phyloP scores from a whole-genome alignment of 30 jellyfish, hydroid and myxozoan genomes.

The Cassiopea xamachana region DNA sequence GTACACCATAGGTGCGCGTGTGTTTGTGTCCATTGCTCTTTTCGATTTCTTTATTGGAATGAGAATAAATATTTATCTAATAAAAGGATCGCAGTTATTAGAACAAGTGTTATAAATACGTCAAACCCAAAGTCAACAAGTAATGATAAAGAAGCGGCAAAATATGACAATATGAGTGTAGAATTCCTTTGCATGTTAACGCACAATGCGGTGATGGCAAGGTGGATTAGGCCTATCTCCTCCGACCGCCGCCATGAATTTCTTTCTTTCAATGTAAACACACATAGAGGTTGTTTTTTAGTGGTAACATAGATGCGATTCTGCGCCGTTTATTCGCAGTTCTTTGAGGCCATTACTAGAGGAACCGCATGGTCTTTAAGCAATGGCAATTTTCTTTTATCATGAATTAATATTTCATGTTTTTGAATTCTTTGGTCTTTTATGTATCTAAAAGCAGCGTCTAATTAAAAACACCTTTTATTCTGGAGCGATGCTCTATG shows the following conservation, averaged over 20 bases:
- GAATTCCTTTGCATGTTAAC: not conserved
- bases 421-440: not conserved
- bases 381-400: not conserved
- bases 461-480: not conserved
- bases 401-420: not conserved
- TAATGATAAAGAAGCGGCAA: conserved; percentile 18
- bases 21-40: not conserved
- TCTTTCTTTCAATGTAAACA: conserved; percentile 4
- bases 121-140: conserved; percentile 31
- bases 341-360: conserved; percentile 45
- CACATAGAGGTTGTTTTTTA: conserved; percentile 7
- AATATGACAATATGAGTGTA: conserved; percentile 2
- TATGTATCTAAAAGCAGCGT: not conserved
- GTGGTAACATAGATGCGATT: conserved; percentile 42
- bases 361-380: conserved; percentile 19
- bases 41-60: not conserved
- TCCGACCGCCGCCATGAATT: not conserved
- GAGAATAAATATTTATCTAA: conserved; percentile 2
- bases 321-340: conserved; percentile 32
- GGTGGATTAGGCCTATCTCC: conserved; percentile 36
- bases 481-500: not conserved
- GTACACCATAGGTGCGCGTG: not conserved
- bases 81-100: conserved; percentile 13
- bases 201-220: conserved; percentile 39
- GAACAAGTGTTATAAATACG: conserved; percentile 41